phyloP scores from a whole-genome alignment of 2,113 vertebrate species.

The Taurulus bubalis region DNA sequence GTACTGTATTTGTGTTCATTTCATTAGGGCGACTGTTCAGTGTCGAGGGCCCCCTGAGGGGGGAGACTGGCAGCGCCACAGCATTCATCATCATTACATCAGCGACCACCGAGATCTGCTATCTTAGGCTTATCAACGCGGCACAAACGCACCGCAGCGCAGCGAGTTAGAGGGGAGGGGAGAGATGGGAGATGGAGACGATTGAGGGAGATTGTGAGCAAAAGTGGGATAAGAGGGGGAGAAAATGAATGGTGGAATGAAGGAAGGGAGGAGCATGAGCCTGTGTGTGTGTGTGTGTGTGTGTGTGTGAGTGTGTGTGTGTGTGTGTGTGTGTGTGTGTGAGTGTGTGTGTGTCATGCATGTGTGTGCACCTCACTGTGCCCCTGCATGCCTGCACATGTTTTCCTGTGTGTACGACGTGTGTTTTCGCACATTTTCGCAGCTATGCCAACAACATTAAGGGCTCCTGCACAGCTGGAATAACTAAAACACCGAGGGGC shows the following conservation, averaged over 20 bases:
- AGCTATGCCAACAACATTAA: conserved; percentile 83
- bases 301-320: conserved; percentile 51
- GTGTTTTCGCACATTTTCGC: conserved; percentile 76
- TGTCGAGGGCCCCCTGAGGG: conserved; percentile 84
- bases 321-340: conserved; percentile 57
- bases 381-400: conserved; percentile 75
- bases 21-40: conserved; percentile 88
- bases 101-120: conserved; percentile 90
- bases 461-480: conserved; percentile 80
- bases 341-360: conserved; percentile 30
- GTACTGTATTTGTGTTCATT: conserved; percentile 86
- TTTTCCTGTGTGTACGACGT: conserved; percentile 61
- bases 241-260: conserved; percentile 70
- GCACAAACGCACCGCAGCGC: conserved; percentile 81
- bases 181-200: conserved; percentile 75
- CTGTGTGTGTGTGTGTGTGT: conserved; percentile 49
- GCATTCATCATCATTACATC: conserved; percentile 97
- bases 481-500: conserved; percentile 76
- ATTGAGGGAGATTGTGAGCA: conserved; percentile 73
- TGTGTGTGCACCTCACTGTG: conserved; percentile 54
- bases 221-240: conserved; percentile 73
- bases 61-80: conserved; percentile 84
- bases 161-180: conserved; percentile 72
- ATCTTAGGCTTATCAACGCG: conserved; percentile 89
- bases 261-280: conserved; percentile 62